These are phyloP conservation scores for Diarsia mendica DNA, from an alignment of 2,888 invertebrate genomes.

Conservation along the genomic window DNA sequence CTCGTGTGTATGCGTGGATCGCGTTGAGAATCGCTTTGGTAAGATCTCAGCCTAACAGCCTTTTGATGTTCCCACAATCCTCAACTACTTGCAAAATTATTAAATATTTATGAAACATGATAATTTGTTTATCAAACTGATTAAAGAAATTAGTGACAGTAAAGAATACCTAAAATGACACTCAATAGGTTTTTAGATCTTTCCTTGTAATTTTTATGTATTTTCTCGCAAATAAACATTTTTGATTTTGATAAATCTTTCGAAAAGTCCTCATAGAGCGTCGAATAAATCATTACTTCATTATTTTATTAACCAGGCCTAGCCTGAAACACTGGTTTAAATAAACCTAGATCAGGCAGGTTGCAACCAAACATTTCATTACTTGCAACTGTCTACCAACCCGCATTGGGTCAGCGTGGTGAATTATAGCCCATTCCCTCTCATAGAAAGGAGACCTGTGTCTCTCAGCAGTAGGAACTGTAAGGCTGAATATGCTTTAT, in stretches of 20 bases:
- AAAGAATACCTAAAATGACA: neutral
- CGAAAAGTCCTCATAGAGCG: neutral
- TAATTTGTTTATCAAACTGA: neutral
- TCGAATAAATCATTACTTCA: neutral
- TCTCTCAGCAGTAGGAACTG: too few species aligned
- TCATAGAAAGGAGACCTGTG: too few species aligned
- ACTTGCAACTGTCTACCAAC: too few species aligned
- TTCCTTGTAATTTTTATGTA: too few species aligned
- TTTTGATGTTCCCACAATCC: neutral
- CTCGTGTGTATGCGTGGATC: constrained; percentile 1
- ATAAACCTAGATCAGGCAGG: too few species aligned
- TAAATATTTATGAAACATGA: neutral
- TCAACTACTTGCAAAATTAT: neutral
- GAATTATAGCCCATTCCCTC: too few species aligned
- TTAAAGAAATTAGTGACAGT: neutral
- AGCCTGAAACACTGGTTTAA: too few species aligned
- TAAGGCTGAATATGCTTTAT: too few species aligned
- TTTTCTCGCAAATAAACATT: too few species aligned
- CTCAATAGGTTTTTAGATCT: neutral
- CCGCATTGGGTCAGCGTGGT: too few species aligned
- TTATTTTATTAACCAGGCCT: neutral
- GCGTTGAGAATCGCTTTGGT: neutral
- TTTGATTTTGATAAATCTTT: neutral
- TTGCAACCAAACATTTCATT: too few species aligned
- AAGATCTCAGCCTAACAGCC: neutral